These are phyloP conservation scores for Pinna nobilis DNA, from an alignment of 1,140 invertebrate species.

Conservation along the genomic window DNA sequence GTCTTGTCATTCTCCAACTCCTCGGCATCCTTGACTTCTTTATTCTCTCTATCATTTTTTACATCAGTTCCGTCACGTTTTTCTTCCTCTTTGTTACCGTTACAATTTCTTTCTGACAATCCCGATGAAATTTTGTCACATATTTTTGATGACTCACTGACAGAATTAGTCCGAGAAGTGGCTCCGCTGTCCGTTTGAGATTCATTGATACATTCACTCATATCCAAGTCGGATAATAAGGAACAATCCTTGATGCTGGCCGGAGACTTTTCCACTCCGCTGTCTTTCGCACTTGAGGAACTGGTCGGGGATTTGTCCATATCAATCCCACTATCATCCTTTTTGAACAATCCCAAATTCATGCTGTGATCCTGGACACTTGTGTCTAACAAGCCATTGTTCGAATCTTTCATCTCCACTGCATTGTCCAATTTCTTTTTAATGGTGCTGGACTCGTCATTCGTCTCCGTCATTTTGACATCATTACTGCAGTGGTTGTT, in stretches of 20 bases:
- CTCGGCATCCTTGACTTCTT: neutral
- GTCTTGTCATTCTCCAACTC: slow-evolving; percentile 28
- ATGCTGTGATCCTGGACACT: neutral
- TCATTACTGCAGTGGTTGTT: no score
- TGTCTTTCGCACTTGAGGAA: slow-evolving; percentile 50
- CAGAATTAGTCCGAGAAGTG: slow-evolving; percentile 19
- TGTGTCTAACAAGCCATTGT: neutral
- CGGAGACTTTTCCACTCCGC: slow-evolving; percentile 24
- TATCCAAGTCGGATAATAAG: neutral
- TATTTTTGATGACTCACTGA: slow-evolving; percentile 6
- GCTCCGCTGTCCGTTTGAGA: slow-evolving; percentile 2
- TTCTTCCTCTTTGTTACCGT: neutral
- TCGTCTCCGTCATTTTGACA: no score
- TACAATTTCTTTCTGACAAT: neutral
- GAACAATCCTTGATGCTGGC: slow-evolving; percentile 5
- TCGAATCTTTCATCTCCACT: no score
- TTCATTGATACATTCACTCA: neutral
- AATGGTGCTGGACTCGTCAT: no score
- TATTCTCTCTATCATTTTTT: slow-evolving; percentile 1
- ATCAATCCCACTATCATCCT: slow-evolving; percentile 71
- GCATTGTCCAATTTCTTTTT: no score
- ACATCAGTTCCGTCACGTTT: slow-evolving; percentile 1
- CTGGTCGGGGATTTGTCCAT: slow-evolving; percentile 65
- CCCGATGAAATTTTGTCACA: neutral
- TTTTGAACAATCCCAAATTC: slow-evolving; percentile 53